Evolutionary conservation across 2,888 invertebrate species (phyloP).

Genomic region (Campoplex nolae): DNA sequence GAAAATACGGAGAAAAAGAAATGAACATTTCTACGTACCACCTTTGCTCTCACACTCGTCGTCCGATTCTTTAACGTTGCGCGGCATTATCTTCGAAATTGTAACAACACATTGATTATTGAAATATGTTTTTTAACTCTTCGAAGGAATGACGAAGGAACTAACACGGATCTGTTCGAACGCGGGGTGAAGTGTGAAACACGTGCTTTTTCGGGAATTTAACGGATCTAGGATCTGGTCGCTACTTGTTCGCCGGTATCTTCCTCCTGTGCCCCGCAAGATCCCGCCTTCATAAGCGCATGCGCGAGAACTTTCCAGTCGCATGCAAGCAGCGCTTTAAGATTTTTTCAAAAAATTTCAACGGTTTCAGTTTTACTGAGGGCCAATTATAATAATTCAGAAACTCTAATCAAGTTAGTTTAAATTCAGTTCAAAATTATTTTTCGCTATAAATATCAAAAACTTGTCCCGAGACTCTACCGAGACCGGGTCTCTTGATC

Average conservation of each 20-base stretch:
- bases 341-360: not conserved
- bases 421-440: not conserved
- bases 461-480: too few species aligned
- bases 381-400: not conserved
- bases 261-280: not conserved
- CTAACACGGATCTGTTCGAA: not conserved
- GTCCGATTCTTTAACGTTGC: conserved; percentile 72
- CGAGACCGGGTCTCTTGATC: too few species aligned
- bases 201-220: conserved; percentile 27
- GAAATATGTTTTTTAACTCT: not conserved
- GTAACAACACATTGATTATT: conserved; percentile 51
- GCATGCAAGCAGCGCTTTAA: not conserved
- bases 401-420: too few species aligned
- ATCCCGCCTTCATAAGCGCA: not conserved
- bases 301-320: not conserved
- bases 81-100: conserved; percentile 71
- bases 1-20: conserved; percentile 40
- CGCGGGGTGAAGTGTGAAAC: conserved; percentile 2
- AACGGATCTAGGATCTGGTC: conserved; percentile 12
- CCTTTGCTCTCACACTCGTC: conserved; percentile 72
- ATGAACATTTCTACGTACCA: conserved; percentile 70
- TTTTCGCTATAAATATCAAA: not conserved
- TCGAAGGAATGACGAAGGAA: not conserved
- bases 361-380: not conserved
- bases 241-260: conserved; percentile 33